phyloP scores from a whole-genome alignment of 2,113 vertebrate genomes.

The Serinus canaria region DNA sequence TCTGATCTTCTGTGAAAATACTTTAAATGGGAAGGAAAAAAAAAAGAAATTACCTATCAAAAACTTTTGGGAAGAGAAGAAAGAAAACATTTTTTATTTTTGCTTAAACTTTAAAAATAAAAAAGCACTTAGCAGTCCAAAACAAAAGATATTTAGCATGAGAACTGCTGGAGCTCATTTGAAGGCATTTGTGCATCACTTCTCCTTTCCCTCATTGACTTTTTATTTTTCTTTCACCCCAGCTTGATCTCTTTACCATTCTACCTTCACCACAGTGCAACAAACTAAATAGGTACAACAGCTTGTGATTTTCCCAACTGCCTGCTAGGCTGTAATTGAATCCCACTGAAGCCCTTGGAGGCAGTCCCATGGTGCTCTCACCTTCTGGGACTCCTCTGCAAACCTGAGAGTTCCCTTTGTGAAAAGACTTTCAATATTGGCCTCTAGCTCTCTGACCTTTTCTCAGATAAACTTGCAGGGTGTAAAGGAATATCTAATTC shows the following conservation, averaged over 20 bases:
- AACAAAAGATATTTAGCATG: neutral
- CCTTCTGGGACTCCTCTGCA: neutral
- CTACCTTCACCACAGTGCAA: neutral
- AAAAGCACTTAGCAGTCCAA: neutral
- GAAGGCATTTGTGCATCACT: slow-evolving; percentile 1
- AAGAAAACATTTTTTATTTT: neutral
- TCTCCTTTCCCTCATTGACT: neutral
- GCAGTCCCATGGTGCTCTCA: neutral
- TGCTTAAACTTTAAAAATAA: neutral
- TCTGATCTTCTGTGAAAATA: neutral
- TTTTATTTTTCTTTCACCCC: neutral
- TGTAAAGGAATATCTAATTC: neutral
- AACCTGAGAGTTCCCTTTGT: neutral
- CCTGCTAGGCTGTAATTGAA: neutral
- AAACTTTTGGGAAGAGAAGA: neutral
- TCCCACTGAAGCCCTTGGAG: neutral
- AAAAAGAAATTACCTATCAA: neutral
- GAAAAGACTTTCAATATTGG: neutral
- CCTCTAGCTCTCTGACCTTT: slow-evolving; percentile 12
- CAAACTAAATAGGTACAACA: neutral
- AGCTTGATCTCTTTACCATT: neutral
- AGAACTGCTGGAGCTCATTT: neutral
- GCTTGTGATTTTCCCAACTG: neutral
- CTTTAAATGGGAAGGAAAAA: neutral
- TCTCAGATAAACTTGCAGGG: neutral